These are phyloP conservation scores for Hephaestus fuliginosus DNA, from an alignment of 2,797 vertebrate genomes.

Conservation along the genomic window DNA sequence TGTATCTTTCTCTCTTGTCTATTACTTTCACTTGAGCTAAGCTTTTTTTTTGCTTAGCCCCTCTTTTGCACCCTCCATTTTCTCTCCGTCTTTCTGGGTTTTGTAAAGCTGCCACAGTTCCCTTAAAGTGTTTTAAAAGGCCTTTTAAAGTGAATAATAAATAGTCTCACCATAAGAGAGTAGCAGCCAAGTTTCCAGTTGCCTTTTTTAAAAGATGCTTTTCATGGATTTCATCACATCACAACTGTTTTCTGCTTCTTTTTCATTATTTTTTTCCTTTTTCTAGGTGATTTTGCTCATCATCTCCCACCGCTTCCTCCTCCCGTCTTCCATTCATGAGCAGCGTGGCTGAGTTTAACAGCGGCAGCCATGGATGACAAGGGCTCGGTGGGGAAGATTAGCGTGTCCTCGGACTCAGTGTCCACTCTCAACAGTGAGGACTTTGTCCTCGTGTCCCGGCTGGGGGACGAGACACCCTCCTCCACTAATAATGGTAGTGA, in stretches of 20 bases:
- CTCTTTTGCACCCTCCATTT: conserved; percentile 13
- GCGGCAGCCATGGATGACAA: conserved; percentile 98
- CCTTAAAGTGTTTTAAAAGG: conserved; percentile 21
- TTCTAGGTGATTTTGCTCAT: conserved; percentile 90
- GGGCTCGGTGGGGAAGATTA: conserved; percentile 99
- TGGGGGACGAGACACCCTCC: conserved; percentile 98
- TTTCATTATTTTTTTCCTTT: conserved; percentile 72
- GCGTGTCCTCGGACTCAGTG: conserved; percentile 99
- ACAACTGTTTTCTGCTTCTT: conserved; percentile 75
- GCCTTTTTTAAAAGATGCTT: conserved; percentile 51
- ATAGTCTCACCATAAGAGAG: not conserved
- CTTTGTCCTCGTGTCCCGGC: conserved; percentile 99
- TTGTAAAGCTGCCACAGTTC: conserved; percentile 18
- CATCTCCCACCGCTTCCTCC: conserved; percentile 83
- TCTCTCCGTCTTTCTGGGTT: not conserved
- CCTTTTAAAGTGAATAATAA: conserved; percentile 15
- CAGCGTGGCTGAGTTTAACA: conserved; percentile 90
- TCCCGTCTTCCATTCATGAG: conserved; percentile 87
- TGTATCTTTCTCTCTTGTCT: not conserved
- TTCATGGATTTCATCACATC: conserved; percentile 75
- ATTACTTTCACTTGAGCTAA: conserved; percentile 21
- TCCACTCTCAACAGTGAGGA: conserved; percentile 99
- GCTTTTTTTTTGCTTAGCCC: not conserved
- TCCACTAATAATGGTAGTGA: conserved; percentile 99
- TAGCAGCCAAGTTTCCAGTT: conserved; percentile 32